Evolutionary conservation across 2,888 invertebrate genomes (phyloP).

Genomic region (Calephelis perditalis): DNA sequence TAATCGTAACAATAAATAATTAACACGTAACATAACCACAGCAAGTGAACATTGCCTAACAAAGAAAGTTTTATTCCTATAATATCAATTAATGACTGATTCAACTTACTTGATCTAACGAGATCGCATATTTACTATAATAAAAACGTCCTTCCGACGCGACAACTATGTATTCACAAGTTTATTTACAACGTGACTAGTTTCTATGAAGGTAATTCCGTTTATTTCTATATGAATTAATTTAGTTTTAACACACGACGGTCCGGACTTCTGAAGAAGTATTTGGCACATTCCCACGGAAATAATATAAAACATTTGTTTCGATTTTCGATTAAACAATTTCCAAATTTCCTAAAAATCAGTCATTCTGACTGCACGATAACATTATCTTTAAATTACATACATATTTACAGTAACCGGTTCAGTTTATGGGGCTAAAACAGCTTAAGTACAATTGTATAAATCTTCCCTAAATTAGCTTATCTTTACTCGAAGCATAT

Average conservation of each 20-base stretch:
- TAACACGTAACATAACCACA: conserved; percentile 77
- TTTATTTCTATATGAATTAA: conserved; percentile 52
- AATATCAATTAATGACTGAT: conserved; percentile 75
- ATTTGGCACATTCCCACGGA: conserved; percentile 73
- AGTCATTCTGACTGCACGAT: conserved; percentile 29
- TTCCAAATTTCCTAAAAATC: conserved; percentile 35
- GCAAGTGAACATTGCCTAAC: conserved; percentile 76
- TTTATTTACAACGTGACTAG: conserved; percentile 76
- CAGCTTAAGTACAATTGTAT: conserved; percentile 64
- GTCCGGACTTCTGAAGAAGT: conserved; percentile 57
- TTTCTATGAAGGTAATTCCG: conserved; percentile 62
- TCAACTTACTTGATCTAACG: conserved; percentile 74
- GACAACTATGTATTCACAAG: conserved; percentile 74
- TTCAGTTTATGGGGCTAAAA: conserved; percentile 58
- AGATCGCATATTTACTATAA: conserved; percentile 72
- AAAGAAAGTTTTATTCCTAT: conserved; percentile 71
- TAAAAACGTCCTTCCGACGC: conserved; percentile 66
- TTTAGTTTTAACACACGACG: conserved; percentile 59
- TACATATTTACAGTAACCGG: conserved; percentile 56
- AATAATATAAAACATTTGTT: conserved; percentile 41
- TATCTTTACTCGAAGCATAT: conserved; percentile 59
- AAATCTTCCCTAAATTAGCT: conserved; percentile 69
- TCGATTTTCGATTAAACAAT: conserved; percentile 43
- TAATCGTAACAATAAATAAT: conserved; percentile 71
- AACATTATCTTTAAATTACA: conserved; percentile 41